Evolutionary conservation across 2,113 vertebrate species (phyloP).

Genomic region (Sciurus niger): DNA sequence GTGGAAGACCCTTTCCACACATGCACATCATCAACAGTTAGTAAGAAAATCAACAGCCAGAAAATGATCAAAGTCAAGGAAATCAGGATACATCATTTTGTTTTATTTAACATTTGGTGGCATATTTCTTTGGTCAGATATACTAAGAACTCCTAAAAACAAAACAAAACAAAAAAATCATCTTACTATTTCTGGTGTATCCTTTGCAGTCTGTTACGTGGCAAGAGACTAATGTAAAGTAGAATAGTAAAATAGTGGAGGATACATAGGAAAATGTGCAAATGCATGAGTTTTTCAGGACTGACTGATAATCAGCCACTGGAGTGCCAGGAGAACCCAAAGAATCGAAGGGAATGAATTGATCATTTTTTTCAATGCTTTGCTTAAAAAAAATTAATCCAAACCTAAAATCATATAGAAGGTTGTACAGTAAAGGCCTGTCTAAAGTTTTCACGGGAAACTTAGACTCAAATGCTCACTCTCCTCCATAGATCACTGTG

Average conservation of each 20-base stretch:
- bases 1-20: not conserved
- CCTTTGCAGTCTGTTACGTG: not conserved
- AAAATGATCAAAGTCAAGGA: slow-evolving; percentile 51
- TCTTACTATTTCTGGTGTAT: slow-evolving; percentile 11
- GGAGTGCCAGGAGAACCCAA: not conserved
- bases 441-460: not conserved
- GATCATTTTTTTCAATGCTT: slow-evolving; percentile 56
- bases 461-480: not conserved
- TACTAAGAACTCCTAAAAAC: not conserved
- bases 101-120: slow-evolving; percentile 40
- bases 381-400: slow-evolving; percentile 29
- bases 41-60: slow-evolving; percentile 56
- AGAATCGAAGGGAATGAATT: not conserved
- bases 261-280: not conserved
- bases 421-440: not conserved
- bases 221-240: not conserved
- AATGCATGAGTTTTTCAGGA: not conserved
- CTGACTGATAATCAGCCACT: not conserved
- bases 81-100: slow-evolving; percentile 5
- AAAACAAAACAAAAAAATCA: not conserved
- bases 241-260: not conserved
- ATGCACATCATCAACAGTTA: not conserved
- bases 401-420: slow-evolving; percentile 44
- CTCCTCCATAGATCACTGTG: not conserved
- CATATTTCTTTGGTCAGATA: slow-evolving; percentile 49